Conservation (phyloP, 2,113 vertebrate genomes). For the Hyla sarda region DNA sequence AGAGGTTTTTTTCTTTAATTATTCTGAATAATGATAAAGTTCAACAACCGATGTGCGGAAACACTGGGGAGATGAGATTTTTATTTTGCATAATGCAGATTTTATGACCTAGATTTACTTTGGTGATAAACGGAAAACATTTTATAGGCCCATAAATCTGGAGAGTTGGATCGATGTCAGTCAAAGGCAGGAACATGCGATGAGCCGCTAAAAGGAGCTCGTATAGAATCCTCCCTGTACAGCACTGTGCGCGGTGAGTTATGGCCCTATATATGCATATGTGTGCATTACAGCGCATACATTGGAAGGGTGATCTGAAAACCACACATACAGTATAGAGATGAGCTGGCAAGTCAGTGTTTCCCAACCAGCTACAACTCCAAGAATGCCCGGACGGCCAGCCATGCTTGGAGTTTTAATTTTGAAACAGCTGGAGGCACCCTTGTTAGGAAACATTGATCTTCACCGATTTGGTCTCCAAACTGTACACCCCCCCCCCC, state of each 20-base stretch:
- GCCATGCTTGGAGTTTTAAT: too few species aligned
- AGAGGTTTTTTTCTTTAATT: conserved; percentile 1
- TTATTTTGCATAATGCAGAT: conserved; percentile 45
- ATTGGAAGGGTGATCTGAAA: too few species aligned
- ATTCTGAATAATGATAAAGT: conserved; percentile 29
- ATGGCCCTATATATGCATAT: neutral
- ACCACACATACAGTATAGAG: too few species aligned
- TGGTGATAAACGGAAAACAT: conserved; percentile 35
- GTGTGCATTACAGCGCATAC: too few species aligned
- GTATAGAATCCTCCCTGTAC: neutral
- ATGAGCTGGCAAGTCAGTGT: too few species aligned
- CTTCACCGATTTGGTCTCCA: too few species aligned
- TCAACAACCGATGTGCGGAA: conserved; percentile 2
- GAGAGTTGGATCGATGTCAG: conserved; percentile 31
- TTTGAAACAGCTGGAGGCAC: too few species aligned
- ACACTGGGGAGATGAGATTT: conserved; percentile 12
- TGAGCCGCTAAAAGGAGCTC: neutral
- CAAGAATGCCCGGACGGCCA: too few species aligned
- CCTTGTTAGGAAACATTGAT: too few species aligned
- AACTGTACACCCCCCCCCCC: too few species aligned
- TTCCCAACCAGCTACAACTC: too few species aligned
- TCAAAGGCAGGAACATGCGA: conserved; percentile 17
- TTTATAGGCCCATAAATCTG: conserved; percentile 33
- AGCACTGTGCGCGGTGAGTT: neutral
- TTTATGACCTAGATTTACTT: conserved; percentile 51